These are phyloP conservation scores for Diaprepes abbreviatus DNA, from an alignment of 2,888 invertebrate species.

Conservation along the genomic window DNA sequence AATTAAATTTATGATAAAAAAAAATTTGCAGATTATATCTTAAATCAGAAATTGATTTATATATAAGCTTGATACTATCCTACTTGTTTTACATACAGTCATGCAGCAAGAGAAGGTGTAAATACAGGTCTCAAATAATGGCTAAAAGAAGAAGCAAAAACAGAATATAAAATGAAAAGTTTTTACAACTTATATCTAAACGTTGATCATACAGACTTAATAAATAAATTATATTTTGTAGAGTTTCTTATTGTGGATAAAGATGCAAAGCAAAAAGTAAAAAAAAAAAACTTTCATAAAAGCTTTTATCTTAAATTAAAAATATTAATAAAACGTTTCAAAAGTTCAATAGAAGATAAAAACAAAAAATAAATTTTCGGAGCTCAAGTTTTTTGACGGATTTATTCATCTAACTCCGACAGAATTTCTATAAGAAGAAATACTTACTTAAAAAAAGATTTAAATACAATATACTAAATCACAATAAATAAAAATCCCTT, in stretches of 20 bases:
- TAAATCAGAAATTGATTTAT: no score
- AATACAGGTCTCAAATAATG: not conserved
- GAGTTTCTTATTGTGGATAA: not conserved
- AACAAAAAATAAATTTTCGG: not conserved
- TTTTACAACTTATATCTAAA: not conserved
- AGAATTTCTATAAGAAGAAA: no score
- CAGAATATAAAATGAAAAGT: not conserved
- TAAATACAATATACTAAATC: not conserved
- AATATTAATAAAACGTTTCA: not conserved
- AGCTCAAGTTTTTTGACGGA: not conserved
- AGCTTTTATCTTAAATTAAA: not conserved
- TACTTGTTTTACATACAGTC: no score
- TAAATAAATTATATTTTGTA: not conserved
- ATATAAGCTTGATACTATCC: no score
- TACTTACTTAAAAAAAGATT: not conserved
- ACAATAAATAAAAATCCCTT: not conserved
- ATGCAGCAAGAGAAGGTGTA: not conserved
- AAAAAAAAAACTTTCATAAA: not conserved
- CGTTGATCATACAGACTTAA: not conserved
- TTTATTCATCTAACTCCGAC: not conserved
- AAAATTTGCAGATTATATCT: no score
- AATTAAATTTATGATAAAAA: no score
- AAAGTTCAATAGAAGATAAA: not conserved
- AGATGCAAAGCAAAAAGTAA: not conserved
- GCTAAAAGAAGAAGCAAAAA: not conserved